phyloP scores from a whole-genome alignment of 2,888 invertebrate species.

The Xanthostigma xanthostigma region DNA sequence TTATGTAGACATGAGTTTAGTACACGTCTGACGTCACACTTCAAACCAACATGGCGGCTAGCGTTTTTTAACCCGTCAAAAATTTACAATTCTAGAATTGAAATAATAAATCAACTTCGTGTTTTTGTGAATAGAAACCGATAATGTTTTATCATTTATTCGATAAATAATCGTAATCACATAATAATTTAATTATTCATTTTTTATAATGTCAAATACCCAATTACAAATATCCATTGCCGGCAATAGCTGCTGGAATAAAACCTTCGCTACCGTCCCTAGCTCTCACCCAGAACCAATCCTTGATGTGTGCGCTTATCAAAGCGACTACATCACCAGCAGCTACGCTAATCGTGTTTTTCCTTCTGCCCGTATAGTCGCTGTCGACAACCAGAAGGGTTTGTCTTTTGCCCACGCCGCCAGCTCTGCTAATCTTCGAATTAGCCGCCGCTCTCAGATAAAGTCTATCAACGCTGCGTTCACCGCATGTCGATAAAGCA shows the following conservation, averaged over 20 bases:
- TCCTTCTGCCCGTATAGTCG: slow-evolving; percentile 45
- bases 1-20: too few species aligned
- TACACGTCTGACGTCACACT: too few species aligned
- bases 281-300: slow-evolving; percentile 65
- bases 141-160: too few species aligned
- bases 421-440: slow-evolving; percentile 23
- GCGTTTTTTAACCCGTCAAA: too few species aligned
- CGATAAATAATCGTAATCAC: too few species aligned
- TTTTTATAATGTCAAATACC: too few species aligned
- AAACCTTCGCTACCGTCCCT: slow-evolving; percentile 57
- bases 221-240: slow-evolving; percentile 56
- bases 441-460: slow-evolving; percentile 47
- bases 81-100: too few species aligned
- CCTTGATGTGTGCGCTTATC: slow-evolving; percentile 37
- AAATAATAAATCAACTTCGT: too few species aligned
- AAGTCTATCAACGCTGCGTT: slow-evolving; percentile 55
- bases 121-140: too few species aligned
- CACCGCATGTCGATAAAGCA: slow-evolving; percentile 36
- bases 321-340: slow-evolving; percentile 65
- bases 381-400: slow-evolving; percentile 54
- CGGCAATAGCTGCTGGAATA: slow-evolving; percentile 63
- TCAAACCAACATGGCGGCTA: too few species aligned
- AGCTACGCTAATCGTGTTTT: slow-evolving; percentile 43
- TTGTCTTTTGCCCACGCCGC: slow-evolving; percentile 35
- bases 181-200: too few species aligned